Evolutionary conservation across 2,888 invertebrate species (phyloP), one percentile per base, ranked within the genome.

Genomic region (Eupithecia subfuscata): DNA sequence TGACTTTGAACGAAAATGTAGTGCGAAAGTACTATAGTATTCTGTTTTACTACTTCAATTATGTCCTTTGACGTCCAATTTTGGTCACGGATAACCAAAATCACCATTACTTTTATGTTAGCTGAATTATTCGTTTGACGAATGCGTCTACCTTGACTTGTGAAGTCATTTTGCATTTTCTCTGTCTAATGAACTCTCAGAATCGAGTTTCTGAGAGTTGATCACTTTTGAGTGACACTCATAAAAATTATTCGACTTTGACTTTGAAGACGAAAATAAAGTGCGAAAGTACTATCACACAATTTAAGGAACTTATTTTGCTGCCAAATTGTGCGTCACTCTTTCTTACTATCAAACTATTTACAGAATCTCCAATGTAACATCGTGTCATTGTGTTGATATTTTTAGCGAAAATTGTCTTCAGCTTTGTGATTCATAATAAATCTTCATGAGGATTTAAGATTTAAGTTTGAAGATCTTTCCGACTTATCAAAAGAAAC

Each of bases 341-440:
- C 67, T 60, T 68, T 72, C 73, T 67, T 37, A 67, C 52, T 69
- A 75, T 22, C 40, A 14, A 67, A 68, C 43, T 43, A 68, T 68
- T 68, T 45, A 43, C 45, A 45, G 45, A 74, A 69, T 64, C 43
- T 69, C 40, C 74, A 78, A 77, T 78, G 77, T 82, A 80, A 79
- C 83, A 84, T 78, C 82, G 82, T 80, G 80, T 82, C 84, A 77
- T 79, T 64, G 69, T 79, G 68, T 45, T 40, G 40, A 81, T 85
- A 84, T 85, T 84, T 89, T 86, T 83, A 85, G 85, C 80, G 73
- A 77, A 80, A 70, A 76, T 86, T 87, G 87, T 86, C 78, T 81
- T 71, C 30, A 80, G 79, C 52, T 78, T 65, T 79, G 77, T 87
- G 87, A 88, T 87, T 88, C 87, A 89, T 84, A 37, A 7, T n/a